Conservation (phyloP, 1,140 invertebrate species). For the Tetramorium simillimum region DNA sequence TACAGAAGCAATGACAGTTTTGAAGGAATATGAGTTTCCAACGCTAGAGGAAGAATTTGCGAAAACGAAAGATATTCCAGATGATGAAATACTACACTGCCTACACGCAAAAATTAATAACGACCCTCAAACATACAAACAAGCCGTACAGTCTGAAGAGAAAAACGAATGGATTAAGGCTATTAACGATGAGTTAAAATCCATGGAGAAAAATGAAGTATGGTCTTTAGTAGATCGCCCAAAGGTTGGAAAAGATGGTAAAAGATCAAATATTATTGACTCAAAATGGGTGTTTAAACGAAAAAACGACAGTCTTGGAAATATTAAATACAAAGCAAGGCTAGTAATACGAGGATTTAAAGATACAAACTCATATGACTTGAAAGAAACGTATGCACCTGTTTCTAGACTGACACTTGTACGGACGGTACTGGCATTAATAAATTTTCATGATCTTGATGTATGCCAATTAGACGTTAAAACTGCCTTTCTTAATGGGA, state of each 20-base stretch:
- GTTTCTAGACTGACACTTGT: background rate
- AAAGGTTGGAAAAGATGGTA: no score
- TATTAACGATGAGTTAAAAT: background rate
- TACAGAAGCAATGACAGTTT: no score
- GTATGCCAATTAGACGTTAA: background rate
- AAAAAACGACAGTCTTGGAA: no score
- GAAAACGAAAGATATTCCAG: background rate
- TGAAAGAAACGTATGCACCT: no score
- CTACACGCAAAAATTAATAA: background rate
- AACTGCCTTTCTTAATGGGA: background rate
- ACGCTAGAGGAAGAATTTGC: background rate
- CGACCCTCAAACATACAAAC: background rate
- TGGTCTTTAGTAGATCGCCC: background rate
- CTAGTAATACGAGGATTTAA: no score
- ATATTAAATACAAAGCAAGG: no score
- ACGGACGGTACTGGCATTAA: background rate
- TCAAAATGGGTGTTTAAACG: no score
- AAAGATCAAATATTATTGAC: no score
- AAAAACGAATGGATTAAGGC: background rate
- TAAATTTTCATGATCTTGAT: background rate
- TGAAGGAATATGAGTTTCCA: no score
- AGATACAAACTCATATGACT: no score
- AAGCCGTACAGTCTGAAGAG: background rate
- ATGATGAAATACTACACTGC: background rate
- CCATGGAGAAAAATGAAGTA: background rate